These are phyloP conservation scores for Lichenostomus cassidix DNA, from an alignment of 2,113 vertebrate species.

Conservation along the genomic window DNA sequence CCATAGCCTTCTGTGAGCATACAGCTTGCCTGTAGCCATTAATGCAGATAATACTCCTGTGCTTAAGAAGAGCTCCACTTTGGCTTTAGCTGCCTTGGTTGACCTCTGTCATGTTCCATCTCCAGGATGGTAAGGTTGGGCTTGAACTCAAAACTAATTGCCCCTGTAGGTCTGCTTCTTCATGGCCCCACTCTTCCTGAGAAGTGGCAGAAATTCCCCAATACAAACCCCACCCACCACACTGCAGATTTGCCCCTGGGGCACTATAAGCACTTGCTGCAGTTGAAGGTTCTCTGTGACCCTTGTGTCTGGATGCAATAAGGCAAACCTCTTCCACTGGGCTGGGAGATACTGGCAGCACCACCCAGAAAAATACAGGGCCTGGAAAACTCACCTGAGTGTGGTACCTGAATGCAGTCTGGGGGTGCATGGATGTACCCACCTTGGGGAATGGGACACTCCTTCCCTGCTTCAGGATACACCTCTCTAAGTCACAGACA, in stretches of 20 bases:
- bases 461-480: background rate
- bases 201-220: background rate
- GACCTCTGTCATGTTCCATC: background rate
- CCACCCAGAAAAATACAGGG: background rate
- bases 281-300: background rate
- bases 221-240: background rate
- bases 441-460: accelerated
- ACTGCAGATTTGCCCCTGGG: background rate
- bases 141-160: background rate
- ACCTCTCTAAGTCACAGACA: background rate
- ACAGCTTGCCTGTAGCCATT: background rate
- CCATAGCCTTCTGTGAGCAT: background rate
- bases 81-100: background rate
- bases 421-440: no score
- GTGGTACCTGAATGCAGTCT: no score
- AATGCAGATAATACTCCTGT: no score
- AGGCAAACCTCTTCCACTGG: background rate
- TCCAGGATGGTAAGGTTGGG: background rate
- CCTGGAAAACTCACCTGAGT: background rate
- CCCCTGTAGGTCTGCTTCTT: background rate
- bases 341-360: background rate
- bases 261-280: background rate
- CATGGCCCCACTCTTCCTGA: background rate
- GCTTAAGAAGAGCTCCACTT: background rate
- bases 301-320: background rate